These are phyloP conservation scores for Oopsacas minuta DNA, from an alignment of 37 sponge, comb jelly and placozoan genomes.

Conservation along the genomic window DNA sequence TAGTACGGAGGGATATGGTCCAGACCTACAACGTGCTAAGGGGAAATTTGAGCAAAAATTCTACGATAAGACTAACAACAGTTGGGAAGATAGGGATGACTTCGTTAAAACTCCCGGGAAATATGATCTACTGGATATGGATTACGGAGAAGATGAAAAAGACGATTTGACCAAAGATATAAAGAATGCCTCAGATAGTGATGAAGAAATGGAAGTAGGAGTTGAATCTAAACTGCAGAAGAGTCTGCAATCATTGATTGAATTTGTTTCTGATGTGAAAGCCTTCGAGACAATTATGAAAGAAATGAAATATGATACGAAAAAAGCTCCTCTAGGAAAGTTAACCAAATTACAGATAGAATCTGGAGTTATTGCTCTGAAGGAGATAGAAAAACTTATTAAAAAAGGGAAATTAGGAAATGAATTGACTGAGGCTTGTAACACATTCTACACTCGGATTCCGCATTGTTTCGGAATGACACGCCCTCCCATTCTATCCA, in stretches of 20 bases:
- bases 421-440: constrained; percentile 56
- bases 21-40: constrained; percentile 55
- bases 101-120: constrained; percentile 66
- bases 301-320: constrained; percentile 87
- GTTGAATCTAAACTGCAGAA: not conserved
- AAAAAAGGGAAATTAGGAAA: constrained; percentile 46
- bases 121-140: constrained; percentile 71
- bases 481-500: constrained; percentile 66
- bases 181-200: not conserved
- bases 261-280: constrained; percentile 73
- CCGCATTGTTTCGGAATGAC: constrained; percentile 74
- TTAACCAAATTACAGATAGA: constrained; percentile 73
- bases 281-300: constrained; percentile 72
- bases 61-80: constrained; percentile 67
- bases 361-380: constrained; percentile 68
- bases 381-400: constrained; percentile 79
- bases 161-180: not conserved
- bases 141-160: constrained; percentile 38
- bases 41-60: constrained; percentile 63
- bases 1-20: constrained; percentile 29
- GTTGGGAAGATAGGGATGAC: constrained; percentile 48
- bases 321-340: constrained; percentile 92
- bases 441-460: constrained; percentile 78
- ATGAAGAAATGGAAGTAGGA: not conserved
- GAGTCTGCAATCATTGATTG: constrained; percentile 45